Evolutionary conservation across 2,113 vertebrate genomes (phyloP), one percentile per base, ranked within the genome.

Genomic region (Sylvietta virens): DNA sequence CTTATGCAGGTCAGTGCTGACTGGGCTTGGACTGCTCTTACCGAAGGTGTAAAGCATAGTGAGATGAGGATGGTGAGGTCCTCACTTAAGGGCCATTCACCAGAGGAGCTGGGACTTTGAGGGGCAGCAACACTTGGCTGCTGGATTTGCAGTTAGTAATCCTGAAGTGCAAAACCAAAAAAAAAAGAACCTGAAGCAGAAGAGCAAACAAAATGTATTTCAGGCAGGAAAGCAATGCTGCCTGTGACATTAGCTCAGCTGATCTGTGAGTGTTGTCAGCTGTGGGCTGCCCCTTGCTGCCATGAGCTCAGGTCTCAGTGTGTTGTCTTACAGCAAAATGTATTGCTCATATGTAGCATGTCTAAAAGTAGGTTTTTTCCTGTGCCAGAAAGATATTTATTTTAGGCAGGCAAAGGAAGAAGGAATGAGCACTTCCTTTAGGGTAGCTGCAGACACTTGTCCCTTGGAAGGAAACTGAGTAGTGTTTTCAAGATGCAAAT

Each of bases 81-180:
- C 45, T 88, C 1, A 0, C n/a, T 31, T 37, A 57, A 31, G 45
- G 27, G 5, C 11, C 1, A 2, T 28, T 22, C 2, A 7, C 17
- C 7, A 39, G 21, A 62, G 28, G 12, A 67, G 16, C 23, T 51
- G 37, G 21, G 66, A 35, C 45, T 65, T 69, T 7, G 35, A 80
- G 44, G 16, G 9, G 65, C 11, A 26, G 13, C 22, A 70, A 5
- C 28, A 62, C 1, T 0, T 37, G 33, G 35, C 35, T 81, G 39
- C 33, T 88, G n/a, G 14, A 10, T 76, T 92, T 79, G 70, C 1
- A 2, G 15, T 65, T n/a, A 30, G 50, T 57, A 35, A 54, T 78
- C 11, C 18, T 28, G 4, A 80, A 83, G 15, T 42, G 10, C 13
- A 69, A 65, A 74, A 20, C 5, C 2, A 39, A 24, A 31, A 37